Evolutionary conservation across 2,113 vertebrate species (phyloP), one percentile per base, ranked within the genome.

Genomic region (Eudyptes chrysolophus): DNA sequence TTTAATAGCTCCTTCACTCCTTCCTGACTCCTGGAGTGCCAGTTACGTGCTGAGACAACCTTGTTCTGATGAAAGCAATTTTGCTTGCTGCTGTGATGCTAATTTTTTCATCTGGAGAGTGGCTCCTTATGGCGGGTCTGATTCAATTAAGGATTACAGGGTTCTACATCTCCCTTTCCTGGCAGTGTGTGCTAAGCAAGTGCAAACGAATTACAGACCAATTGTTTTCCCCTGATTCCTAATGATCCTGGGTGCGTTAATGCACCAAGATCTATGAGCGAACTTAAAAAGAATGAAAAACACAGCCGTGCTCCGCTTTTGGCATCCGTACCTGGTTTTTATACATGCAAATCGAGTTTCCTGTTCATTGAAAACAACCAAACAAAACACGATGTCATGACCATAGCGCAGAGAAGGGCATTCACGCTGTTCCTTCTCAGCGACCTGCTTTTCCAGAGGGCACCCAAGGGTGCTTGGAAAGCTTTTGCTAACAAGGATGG

Each of bases 131-230:
- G 80, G 78, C 22, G 20, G 81, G 55, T 77, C 82, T 74, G 75
- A 94, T 92, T 88, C 92, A 96, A 88, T 94, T 93, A 95, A 74
- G 48, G 81, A 57, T 83, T 84, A 64, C 84, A 86, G 38, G 78
- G 42, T 75, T 87, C 78, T 58, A 2, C 81, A 66, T 80, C 90
- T 90, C 95, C 68, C 42, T 62, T 93, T 66, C 54, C 84, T 80
- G 81, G 79, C 92, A 83, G 92, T 84, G 68, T 86, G 66, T 30
- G 46, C 71, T 66, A 90, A 83, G 49, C 89, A 71, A 89, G 93
- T 93, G 90, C 89, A 84, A 93, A 90, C 1, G 8, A 85, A 90
- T 92, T 77, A 80, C 71, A 83, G 44, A 51, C 62, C 87, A 77
- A 51, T 81, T 80, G 84, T 65, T 72, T 88, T 27, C 82, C 84